These are phyloP conservation scores for Bolborhynchus lineola DNA, from an alignment of 2,113 vertebrate genomes.

Conservation along the genomic window DNA sequence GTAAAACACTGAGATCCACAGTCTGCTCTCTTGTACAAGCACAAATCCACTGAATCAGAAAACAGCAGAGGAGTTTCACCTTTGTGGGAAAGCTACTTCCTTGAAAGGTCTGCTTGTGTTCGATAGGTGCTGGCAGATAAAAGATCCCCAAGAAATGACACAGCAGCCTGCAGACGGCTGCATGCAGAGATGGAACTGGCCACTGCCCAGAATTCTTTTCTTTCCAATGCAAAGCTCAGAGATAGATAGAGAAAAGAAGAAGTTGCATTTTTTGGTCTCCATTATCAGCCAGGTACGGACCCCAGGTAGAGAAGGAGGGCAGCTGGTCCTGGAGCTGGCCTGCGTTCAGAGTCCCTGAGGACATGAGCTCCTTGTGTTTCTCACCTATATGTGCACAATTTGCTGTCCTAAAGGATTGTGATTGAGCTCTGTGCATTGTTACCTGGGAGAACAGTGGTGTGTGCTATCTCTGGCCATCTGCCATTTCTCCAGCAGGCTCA, in stretches of 20 bases:
- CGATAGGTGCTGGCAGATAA: not conserved
- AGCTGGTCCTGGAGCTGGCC: not conserved
- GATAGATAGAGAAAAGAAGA: not conserved
- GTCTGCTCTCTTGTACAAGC: not conserved
- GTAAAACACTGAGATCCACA: not conserved
- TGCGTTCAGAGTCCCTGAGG: not conserved
- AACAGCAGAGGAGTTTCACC: not conserved
- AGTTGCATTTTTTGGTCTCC: not conserved
- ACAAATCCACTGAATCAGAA: not conserved
- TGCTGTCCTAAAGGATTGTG: not conserved
- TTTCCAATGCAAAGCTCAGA: not conserved
- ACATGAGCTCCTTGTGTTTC: not conserved
- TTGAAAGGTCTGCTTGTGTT: not conserved
- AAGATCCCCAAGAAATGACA: not conserved
- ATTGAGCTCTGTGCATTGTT: not conserved
- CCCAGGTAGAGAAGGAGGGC: not conserved
- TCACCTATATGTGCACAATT: not conserved
- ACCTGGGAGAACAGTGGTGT: not conserved
- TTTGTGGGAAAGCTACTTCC: not conserved
- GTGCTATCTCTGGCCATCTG: constrained; percentile 47
- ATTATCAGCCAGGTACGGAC: not conserved
- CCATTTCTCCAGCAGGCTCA: constrained; percentile 58
- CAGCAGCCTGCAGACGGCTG: not conserved
- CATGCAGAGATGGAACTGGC: not conserved
- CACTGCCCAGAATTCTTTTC: not conserved